These are phyloP conservation scores for Apodemus sylvaticus DNA, from an alignment of 2,113 vertebrate species.

Conservation along the genomic window DNA sequence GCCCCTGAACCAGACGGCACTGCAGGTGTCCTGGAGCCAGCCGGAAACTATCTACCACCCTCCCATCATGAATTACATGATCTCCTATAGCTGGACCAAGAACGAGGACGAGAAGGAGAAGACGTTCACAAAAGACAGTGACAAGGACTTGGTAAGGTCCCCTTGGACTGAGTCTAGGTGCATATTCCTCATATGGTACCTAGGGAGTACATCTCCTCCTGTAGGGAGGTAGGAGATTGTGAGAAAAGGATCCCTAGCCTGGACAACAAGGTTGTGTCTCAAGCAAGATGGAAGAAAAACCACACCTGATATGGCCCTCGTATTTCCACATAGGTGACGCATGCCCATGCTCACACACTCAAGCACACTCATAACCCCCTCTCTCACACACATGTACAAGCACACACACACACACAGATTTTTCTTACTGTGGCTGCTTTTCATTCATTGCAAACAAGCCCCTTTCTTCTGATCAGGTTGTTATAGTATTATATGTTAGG, in stretches of 20 bases:
- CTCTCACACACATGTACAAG: not conserved
- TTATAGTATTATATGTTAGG: accelerated
- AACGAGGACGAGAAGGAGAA: constrained; percentile 97
- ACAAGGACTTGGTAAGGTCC: constrained; percentile 94
- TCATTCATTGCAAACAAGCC: not conserved
- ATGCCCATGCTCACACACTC: not conserved
- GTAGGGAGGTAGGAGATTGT: not conserved
- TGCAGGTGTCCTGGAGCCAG: constrained; percentile 95
- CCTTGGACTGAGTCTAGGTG: accelerated
- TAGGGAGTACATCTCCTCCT: accelerated
- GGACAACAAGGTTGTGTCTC: not conserved
- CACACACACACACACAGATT: not conserved
- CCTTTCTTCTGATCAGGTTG: not conserved
- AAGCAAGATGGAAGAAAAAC: not conserved
- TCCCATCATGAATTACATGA: constrained; percentile 96
- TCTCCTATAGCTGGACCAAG: constrained; percentile 98
- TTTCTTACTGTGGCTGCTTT: not conserved
- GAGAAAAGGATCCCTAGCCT: not conserved
- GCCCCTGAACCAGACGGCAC: constrained; percentile 92
- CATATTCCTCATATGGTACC: accelerated
- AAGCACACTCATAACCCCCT: not conserved
- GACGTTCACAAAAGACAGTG: constrained; percentile 94
- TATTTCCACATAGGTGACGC: not conserved
- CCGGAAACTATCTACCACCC: constrained; percentile 95
- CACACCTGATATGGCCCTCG: not conserved